Conservation (phyloP, 2,888 invertebrate genomes). For the Hypomecis punctinalis region DNA sequence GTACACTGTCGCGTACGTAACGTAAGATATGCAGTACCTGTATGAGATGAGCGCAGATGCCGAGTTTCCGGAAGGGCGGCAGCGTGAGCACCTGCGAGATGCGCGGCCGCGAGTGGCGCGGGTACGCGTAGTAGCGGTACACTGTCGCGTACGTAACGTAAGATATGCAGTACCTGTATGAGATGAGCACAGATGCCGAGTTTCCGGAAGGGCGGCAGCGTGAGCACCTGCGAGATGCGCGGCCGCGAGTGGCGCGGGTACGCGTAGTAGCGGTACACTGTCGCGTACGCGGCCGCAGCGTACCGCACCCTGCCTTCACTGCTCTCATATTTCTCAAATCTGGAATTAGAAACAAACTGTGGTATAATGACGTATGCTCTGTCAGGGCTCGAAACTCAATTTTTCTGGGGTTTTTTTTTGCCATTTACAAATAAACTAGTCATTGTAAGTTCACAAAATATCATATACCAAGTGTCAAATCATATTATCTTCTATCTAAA, state of each 20-base stretch:
- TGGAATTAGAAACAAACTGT: conserved; percentile 58
- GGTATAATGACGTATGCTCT: background rate
- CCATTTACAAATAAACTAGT: too few species aligned
- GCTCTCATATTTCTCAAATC: conserved; percentile 89
- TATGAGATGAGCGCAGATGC: too few species aligned
- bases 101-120: background rate
- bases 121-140: conserved; percentile 92
- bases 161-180: conserved; percentile 71
- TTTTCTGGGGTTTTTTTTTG: too few species aligned
- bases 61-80: too few species aligned
- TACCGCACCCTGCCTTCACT: conserved; percentile 86
- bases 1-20: too few species aligned
- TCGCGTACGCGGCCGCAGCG: conserved; percentile 94
- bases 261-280: conserved; percentile 97
- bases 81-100: background rate
- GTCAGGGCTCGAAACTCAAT: too few species aligned
- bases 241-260: conserved; percentile 95
- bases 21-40: too few species aligned
- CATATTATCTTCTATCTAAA: too few species aligned
- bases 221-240: conserved; percentile 95
- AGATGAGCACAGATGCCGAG: conserved; percentile 94
- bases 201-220: conserved; percentile 96
- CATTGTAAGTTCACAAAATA: too few species aligned
- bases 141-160: conserved; percentile 90
- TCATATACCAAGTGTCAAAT: too few species aligned